These are phyloP conservation scores for Nemotelus pantherinus DNA, from an alignment of 2,888 invertebrate genomes.

Conservation along the genomic window DNA sequence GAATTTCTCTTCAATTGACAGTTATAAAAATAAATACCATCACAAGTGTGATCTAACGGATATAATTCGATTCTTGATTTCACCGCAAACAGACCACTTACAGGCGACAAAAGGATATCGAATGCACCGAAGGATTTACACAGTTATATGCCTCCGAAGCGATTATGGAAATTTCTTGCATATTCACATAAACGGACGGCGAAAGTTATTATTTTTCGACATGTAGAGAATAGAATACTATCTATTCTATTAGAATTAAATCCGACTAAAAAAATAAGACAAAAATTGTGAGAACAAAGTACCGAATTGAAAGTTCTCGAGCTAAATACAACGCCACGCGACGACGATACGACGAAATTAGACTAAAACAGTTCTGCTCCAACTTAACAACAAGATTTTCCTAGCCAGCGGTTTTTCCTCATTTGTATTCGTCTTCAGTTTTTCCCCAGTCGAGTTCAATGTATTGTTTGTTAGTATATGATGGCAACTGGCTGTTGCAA, in stretches of 20 bases:
- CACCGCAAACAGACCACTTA: neutral
- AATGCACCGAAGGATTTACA: too few species aligned
- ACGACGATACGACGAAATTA: constrained; percentile 23
- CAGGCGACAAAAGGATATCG: neutral
- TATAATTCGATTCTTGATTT: neutral
- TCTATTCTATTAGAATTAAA: constrained; percentile 6
- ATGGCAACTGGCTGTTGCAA: constrained; percentile 6
- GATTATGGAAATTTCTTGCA: too few species aligned
- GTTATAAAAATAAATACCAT: constrained; percentile 24
- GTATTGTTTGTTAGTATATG: neutral
- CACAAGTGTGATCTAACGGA: constrained; percentile 1
- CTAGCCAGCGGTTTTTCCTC: constrained; percentile 26
- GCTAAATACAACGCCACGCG: constrained; percentile 34
- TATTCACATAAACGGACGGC: too few species aligned
- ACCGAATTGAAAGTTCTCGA: constrained; percentile 7
- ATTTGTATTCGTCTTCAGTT: neutral
- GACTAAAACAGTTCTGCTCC: constrained; percentile 30
- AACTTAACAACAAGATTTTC: constrained; percentile 26
- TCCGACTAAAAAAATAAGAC: constrained; percentile 8
- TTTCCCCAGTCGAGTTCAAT: constrained; percentile 4
- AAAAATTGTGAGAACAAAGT: constrained; percentile 20
- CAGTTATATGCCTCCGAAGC: too few species aligned
- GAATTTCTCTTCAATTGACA: neutral
- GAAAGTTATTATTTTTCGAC: too few species aligned
- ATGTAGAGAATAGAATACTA: neutral